Base-by-base conservation (phyloP, 2,113 vertebrate species). In the Anguilla japonica region DNA sequence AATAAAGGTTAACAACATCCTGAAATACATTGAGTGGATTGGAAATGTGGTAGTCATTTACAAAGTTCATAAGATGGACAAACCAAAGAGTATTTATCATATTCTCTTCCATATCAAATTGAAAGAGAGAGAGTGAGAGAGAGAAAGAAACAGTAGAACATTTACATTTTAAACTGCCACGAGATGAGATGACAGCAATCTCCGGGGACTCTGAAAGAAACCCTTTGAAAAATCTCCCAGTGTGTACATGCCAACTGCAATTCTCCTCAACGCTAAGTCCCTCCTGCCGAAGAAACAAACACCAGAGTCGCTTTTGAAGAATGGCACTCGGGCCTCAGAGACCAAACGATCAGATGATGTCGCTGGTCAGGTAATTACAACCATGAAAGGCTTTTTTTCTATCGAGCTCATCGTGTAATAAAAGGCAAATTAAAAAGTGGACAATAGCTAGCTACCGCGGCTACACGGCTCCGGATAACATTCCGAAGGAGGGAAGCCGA, bases 311-410 rank as follows among this genome's bases (percentile, higher is more conserved):
- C 81, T 88, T 86, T 63, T 87, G 78, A 87, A 81, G 86, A 89
- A 87, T 82, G 88, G 80, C 84, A 79, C 88, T 88, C 87, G 81
- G 88, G 84, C 80, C 91, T 53, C 4, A 87, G 46, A 91, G 87
- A 94, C 84, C 89, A 89, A 92, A 91, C 39, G 88, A 87, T 90
- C 90, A 92, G 91, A 92, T 89, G 89, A 89, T 92, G 89, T 67
- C 15, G 87, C 92, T 86, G n/a, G 86, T 90, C 71, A 83, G 90
- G 93, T 91, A 91, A 94, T 93, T 92, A 90, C 86, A 89, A 89
- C 91, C 91, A 94, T 91, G 87, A 90, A 92, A 89, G 86, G 83
- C 43, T 71, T 79, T 63, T 82, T 84, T 84, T 86, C 41, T 71
- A 87, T 46, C 15, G 78, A 82, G 79, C 56, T 82, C 85, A 83